phyloP scores from a whole-genome alignment of 2,797 vertebrate species.

The Bradypodion pumilum region DNA sequence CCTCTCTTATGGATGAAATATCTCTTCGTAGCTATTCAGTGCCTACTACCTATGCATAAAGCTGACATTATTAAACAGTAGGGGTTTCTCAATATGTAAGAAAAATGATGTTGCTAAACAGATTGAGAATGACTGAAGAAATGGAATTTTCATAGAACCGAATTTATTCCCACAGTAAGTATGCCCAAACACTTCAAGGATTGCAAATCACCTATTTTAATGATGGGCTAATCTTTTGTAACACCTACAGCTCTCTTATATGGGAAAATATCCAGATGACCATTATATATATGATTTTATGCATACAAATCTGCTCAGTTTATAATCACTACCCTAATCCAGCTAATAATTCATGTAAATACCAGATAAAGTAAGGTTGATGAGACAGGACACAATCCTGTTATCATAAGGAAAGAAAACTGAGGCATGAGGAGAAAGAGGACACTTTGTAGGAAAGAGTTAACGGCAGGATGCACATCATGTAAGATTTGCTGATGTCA shows the following conservation, averaged over 20 bases:
- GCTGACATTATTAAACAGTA: not conserved
- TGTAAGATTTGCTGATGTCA: not conserved
- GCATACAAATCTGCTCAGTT: not conserved
- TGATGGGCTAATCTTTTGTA: rapidly evolving
- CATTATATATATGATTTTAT: not conserved
- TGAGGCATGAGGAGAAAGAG: not conserved
- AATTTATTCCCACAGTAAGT: not conserved
- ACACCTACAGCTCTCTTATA: not conserved
- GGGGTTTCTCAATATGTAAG: not conserved
- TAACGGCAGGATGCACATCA: not conserved
- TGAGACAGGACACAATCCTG: too few relatives aligned
- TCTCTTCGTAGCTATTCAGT: not conserved
- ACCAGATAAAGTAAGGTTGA: not conserved
- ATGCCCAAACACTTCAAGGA: not conserved
- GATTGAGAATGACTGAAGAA: not conserved
- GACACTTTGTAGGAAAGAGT: not conserved
- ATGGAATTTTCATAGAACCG: not conserved
- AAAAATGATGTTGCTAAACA: not conserved
- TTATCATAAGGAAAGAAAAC: not conserved
- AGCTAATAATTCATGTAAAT: not conserved
- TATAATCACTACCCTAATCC: not conserved
- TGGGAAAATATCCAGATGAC: not conserved
- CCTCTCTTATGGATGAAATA: slow-evolving; percentile 15
- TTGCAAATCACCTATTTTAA: slow-evolving; percentile 13
- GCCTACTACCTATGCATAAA: not conserved